These are phyloP conservation scores for Poeciliopsis presidionis DNA, from an alignment of 2,797 vertebrate genomes.

Conservation along the genomic window DNA sequence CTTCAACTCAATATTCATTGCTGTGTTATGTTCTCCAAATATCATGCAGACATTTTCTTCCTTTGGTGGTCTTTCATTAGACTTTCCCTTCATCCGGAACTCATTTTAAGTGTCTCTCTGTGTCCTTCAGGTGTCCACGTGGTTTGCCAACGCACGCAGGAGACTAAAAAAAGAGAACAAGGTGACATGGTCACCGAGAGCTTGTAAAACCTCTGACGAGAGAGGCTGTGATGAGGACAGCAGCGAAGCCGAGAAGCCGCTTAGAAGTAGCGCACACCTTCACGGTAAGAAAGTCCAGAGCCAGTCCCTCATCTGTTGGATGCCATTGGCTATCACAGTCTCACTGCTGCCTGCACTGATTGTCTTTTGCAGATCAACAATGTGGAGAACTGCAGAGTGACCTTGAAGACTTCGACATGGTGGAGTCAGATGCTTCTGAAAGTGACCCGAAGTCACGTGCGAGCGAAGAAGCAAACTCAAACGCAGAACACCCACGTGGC, in stretches of 20 bases:
- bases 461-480: slow-evolving; percentile 30
- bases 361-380: slow-evolving; percentile 77
- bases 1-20: not conserved
- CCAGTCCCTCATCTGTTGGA: slow-evolving; percentile 22
- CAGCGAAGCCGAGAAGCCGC: slow-evolving; percentile 87
- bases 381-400: slow-evolving; percentile 90
- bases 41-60: not conserved
- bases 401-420: slow-evolving; percentile 91
- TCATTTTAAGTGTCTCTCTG: not conserved
- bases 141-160: slow-evolving; percentile 92
- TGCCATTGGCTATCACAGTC: not conserved
- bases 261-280: slow-evolving; percentile 85
- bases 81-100: not conserved
- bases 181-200: slow-evolving; percentile 92
- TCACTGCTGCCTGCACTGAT: not conserved
- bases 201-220: slow-evolving; percentile 91
- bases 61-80: not conserved
- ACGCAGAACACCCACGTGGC: slow-evolving; percentile 28
- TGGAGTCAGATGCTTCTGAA: slow-evolving; percentile 89
- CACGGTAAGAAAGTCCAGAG: slow-evolving; percentile 79
- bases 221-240: slow-evolving; percentile 90
- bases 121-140: slow-evolving; percentile 87
- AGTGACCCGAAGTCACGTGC: slow-evolving; percentile 83
- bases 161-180: slow-evolving; percentile 95
- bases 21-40: not conserved